Base-by-base conservation (phyloP, 2,797 vertebrate genomes). In the Emydoidea blandingii region DNA sequence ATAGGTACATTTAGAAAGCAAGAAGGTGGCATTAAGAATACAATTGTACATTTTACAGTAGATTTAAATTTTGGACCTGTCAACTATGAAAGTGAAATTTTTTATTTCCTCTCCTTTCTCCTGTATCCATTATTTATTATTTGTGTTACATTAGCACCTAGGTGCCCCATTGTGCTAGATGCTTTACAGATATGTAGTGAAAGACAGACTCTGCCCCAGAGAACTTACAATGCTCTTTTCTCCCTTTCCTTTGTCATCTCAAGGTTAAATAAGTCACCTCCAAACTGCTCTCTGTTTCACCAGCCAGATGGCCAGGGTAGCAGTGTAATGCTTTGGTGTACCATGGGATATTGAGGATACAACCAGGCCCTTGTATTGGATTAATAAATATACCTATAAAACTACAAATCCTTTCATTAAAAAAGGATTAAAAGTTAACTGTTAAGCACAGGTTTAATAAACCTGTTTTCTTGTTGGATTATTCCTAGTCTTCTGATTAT, bases 21-120 rank as follows among this genome's bases (percentile, higher is more conserved):
- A 72, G 21, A 72, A 72, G 65, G 23, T 88, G 91, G 80, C 62
- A 47, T 83, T 81, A 10, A 41, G 37, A 90, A 81, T 5, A 83
- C 56, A 94, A 78, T 74, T 34, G 86, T 90, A 88, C 91, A 41
- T 81, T 94, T 91, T 95, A 27, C 87, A 91, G 47, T 92, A 72
- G 72, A 54, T 44, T 82, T 91, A 56, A 92, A 74, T 81, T 57
- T 29, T 93, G 81, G 1, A 78, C 91, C 49, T 95, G 49, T 52
- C 34, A 57, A 2, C 52, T 92, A 85, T 79, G n/a, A 81, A 94
- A 81, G 49, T 91, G 19, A 1, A 34, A 78, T 76, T 86, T 81
- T 49, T 29, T n/a, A 65, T 54, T 31, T 10, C 29, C 8, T 62
- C 31, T 57, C 56, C 56, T 62, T 62, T 62, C 37, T 44, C 37